Conservation (phyloP, 2,888 invertebrate genomes). For the Xestia rhomboidea region DNA sequence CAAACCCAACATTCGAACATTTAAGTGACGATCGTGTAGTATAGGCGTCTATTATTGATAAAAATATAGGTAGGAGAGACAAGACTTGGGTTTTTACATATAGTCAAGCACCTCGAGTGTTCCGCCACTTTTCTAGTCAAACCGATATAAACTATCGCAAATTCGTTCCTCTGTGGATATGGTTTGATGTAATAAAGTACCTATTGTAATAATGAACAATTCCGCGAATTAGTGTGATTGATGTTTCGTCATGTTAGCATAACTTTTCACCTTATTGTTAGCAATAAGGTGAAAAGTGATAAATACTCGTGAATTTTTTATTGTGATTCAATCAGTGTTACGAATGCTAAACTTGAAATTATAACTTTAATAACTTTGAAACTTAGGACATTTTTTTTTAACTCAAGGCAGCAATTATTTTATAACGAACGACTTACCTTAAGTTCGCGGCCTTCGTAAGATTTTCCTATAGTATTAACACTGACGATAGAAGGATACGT, state of each 20-base stretch:
- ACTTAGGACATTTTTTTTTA: background rate
- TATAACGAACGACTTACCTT: conserved; percentile 87
- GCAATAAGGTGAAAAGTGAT: conserved; percentile 28
- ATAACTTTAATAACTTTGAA: background rate
- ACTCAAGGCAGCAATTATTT: background rate
- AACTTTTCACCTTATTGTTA: no score
- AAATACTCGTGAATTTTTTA: conserved; percentile 2
- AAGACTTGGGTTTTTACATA: background rate
- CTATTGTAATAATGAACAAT: conserved; percentile 27
- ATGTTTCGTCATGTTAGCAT: conserved; percentile 43
- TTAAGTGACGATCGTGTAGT: background rate
- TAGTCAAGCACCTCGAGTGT: background rate
- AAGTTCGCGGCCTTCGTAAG: conserved; percentile 93
- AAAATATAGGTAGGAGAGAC: background rate
- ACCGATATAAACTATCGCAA: background rate
- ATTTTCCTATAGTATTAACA: conserved; percentile 94
- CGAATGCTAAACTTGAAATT: background rate
- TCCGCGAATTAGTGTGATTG: conserved; percentile 46
- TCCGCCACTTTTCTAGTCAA: background rate
- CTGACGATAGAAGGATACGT: conserved; percentile 94
- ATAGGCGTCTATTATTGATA: background rate
- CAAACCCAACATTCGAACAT: background rate
- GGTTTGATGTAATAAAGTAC: conserved; percentile 32
- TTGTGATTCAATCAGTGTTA: conserved; percentile 2
- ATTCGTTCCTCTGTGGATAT: conserved; percentile 41